These are phyloP conservation scores for Abrostola tripartita DNA, from an alignment of 2,888 invertebrate species.

Conservation along the genomic window DNA sequence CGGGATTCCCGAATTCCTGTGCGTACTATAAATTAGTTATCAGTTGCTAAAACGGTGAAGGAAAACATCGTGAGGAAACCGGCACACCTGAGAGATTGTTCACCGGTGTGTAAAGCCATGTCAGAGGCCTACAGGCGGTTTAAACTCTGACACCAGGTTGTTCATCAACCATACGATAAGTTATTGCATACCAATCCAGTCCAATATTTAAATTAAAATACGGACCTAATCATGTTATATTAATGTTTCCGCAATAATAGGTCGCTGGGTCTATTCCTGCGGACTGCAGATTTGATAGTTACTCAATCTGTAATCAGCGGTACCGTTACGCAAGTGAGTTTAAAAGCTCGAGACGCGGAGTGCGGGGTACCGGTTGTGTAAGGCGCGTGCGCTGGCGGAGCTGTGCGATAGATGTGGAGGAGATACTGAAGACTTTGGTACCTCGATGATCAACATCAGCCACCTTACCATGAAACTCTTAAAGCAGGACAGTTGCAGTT, in stretches of 20 bases:
- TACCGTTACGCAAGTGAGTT: constrained; percentile 49
- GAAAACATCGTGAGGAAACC: no score
- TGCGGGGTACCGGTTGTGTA: constrained; percentile 42
- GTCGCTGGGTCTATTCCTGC: constrained; percentile 28
- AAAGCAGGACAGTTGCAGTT: no score
- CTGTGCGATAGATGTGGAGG: background rate
- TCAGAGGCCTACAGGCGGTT: no score
- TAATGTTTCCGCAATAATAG: background rate
- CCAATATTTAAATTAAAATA: background rate
- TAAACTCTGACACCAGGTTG: no score
- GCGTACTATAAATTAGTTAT: no score
- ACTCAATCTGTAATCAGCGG: constrained; percentile 19
- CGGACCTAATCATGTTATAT: background rate
- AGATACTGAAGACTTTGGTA: constrained; percentile 11
- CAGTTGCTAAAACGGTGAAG: no score
- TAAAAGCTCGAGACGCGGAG: constrained; percentile 30
- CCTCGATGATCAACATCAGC: no score
- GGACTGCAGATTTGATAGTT: constrained; percentile 35
- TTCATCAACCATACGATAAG: no score
- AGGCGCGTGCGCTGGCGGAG: constrained; percentile 7
- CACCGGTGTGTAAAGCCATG: no score
- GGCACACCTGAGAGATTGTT: no score
- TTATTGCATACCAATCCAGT: background rate
- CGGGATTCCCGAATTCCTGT: no score
- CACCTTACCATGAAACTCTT: no score